Percentiles rank a stretch among this genome's conserved stretches.
Conservation (phyloP, 2,797 vertebrate species). For the Salarias fasciatus region DNA sequence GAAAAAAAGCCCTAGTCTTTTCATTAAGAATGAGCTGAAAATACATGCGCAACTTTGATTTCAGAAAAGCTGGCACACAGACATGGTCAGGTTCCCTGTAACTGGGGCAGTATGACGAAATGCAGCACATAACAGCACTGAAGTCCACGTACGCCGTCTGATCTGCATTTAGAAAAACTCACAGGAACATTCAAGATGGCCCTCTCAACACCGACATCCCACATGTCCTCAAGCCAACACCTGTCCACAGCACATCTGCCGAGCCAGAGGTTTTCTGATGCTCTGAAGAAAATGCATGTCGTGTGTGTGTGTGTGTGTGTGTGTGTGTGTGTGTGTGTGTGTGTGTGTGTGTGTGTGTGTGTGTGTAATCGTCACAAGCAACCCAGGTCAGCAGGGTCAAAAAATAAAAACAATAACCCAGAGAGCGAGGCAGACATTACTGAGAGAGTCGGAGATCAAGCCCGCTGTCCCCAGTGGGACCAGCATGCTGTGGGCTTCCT, state of each 20-base stretch:
- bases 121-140: too few relatives aligned
- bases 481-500: conserved; percentile 69
- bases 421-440: conserved; percentile 47
- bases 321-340: too few relatives aligned
- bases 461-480: conserved; percentile 57
- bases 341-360: too few relatives aligned
- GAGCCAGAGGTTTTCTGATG: conserved; percentile 70
- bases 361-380: conserved; percentile 16
- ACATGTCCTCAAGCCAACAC: conserved; percentile 9
- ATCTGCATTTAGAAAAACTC: not conserved
- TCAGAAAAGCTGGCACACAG: too few relatives aligned
- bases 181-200: conserved; percentile 5
- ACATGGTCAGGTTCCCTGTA: too few relatives aligned
- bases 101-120: too few relatives aligned
- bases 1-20: too few relatives aligned
- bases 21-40: too few relatives aligned
- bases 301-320: conserved; percentile 4
- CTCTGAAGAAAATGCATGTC: conserved; percentile 30
- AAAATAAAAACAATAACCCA: not conserved
- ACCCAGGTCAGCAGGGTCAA: not conserved
- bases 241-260: conserved; percentile 18
- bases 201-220: conserved; percentile 2
- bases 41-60: too few relatives aligned
- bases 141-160: not conserved
- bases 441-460: conserved; percentile 50